Base-by-base conservation (phyloP, 2,888 invertebrate species). In the Pheosia gnoma region DNA sequence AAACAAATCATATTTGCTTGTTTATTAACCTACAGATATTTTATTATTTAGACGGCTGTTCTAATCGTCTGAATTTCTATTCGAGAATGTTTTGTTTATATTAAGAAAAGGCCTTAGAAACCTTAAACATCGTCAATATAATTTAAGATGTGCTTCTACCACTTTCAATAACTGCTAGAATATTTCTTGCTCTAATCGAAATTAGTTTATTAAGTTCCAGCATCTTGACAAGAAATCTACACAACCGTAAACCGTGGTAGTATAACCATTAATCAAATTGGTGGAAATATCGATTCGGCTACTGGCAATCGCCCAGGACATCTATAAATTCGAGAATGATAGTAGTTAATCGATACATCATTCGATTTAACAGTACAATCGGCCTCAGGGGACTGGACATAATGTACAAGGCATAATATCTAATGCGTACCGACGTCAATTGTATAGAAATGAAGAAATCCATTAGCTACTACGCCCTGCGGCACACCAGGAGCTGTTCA, bases 391-490 rank as follows among this genome's bases (percentile, higher is more conserved):
- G 67, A 69, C 63, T 53, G 60, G 56, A 49, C 62, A 70, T 73
- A 79, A 77, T 78, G 75, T 73, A 76, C 70, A 59, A 68, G 60
- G 67, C 73, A 73, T 75, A 76, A 72, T 75, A 78, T 72, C 70
- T 61, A 70, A 72, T 66, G 62, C 62, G 74, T 68, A 74, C 78
- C 75, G 76, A 74, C 65, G 59, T 68, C 57, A 67, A 64, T 70
- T 70, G 65, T 70, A 67, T 61, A 68, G 69, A 80, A 80, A 82
- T 82, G 78, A 82, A 82, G 80, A 83, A 81, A 81, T 83, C 81
- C 79, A 80, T 82, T 83, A 80, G 75, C 75, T 57, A 64, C 67
- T 62, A 66, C 39, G 70, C 70, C 72, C 25, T 57, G 61, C 58
- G 72, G 76, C 74, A 5, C 58, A 47, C 63, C 68, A 61, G 70